phyloP scores from a whole-genome alignment of 2,113 vertebrate genomes.

The Paratilapia polleni region DNA sequence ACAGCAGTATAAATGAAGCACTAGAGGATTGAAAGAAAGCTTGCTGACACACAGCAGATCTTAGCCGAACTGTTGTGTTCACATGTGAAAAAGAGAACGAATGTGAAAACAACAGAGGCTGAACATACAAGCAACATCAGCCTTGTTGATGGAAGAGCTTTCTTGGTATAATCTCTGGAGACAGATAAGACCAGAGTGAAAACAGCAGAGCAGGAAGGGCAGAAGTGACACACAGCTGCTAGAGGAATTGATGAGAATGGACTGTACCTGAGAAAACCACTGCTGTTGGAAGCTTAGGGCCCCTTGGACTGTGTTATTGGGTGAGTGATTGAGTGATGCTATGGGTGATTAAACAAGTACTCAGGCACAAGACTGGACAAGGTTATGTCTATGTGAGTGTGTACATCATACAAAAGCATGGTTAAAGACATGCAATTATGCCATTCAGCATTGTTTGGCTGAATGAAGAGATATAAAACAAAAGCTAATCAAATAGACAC shows the following conservation, averaged over 20 bases:
- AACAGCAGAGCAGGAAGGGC: slow-evolving; percentile 32
- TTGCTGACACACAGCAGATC: slow-evolving; percentile 47
- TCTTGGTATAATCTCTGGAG: slow-evolving; percentile 43
- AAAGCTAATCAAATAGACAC: neutral
- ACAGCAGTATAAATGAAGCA: slow-evolving; percentile 49
- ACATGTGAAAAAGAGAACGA: slow-evolving; percentile 10
- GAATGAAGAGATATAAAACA: neutral
- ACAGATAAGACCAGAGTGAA: slow-evolving; percentile 53
- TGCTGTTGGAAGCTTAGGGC: slow-evolving; percentile 24
- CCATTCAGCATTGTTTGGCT: neutral
- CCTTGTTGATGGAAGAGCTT: slow-evolving; percentile 37
- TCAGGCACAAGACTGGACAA: neutral
- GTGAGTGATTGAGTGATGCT: slow-evolving; percentile 25
- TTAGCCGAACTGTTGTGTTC: slow-evolving; percentile 28
- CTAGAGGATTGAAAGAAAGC: slow-evolving; percentile 39
- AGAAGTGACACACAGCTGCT: slow-evolving; percentile 34
- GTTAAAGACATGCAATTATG: neutral
- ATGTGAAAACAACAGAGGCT: slow-evolving; percentile 21
- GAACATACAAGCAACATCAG: slow-evolving; percentile 1
- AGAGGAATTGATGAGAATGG: slow-evolving; percentile 48
- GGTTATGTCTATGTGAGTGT: slow-evolving; percentile 7
- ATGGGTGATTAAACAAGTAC: slow-evolving; percentile 40
- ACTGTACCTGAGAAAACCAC: slow-evolving; percentile 35
- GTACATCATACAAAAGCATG: neutral
- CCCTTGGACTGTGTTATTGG: slow-evolving; percentile 34